Evolutionary conservation across 2,888 invertebrate genomes (phyloP), one percentile per base, ranked within the genome.

Genomic region (Deilephila elpenor): DNA sequence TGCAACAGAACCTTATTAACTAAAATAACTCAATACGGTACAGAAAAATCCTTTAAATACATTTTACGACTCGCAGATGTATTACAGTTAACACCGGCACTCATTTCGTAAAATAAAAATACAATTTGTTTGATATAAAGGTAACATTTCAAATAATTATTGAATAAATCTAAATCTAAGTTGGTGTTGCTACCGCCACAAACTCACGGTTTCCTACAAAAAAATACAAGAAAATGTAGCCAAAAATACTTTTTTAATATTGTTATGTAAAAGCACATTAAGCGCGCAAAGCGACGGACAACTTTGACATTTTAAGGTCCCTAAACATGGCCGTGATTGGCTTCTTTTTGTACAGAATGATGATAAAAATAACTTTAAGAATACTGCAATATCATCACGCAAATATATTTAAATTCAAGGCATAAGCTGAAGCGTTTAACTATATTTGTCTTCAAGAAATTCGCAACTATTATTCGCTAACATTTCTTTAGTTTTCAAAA

Each of bases 361-460:
- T 71, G 51, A 61, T 61, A 71, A 71, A 61, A 51, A 61, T 71
- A 71, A 61, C 61, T 61, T 61, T 71, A 61, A 25, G 29, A 61
- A 32, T 59, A 32, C 51, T 37, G 71, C 71, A 59, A 37, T 61
- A 19, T 71, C 59, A 44, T 14, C 34, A 17, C 61, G 51, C 25
- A 67, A 51, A 51, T 51, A 51, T 20, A 44, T 44, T 64, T n/a
- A n/a, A 14, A 37, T 25, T 51, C 14, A 51, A 51, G 20, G 14
- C 6, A 64, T 17, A 6, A 67, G 51, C 25, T 25, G 25, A 2
- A 17, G 67, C 67, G 67, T 20, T 64, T 64, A 37, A 14, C 5
- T 17, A 4, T 32, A 17, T 32, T 32, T 29, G 25, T 14, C 1
- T 29, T 29, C 1, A 56, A 7, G 0, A 56, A 19, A n/a, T 19